A percentile compares a stretch with the other conserved stretches of the same genome.
phyloP scores from a whole-genome alignment of 1,140 invertebrate species.

The Venustaconcha ellipsiformis region DNA sequence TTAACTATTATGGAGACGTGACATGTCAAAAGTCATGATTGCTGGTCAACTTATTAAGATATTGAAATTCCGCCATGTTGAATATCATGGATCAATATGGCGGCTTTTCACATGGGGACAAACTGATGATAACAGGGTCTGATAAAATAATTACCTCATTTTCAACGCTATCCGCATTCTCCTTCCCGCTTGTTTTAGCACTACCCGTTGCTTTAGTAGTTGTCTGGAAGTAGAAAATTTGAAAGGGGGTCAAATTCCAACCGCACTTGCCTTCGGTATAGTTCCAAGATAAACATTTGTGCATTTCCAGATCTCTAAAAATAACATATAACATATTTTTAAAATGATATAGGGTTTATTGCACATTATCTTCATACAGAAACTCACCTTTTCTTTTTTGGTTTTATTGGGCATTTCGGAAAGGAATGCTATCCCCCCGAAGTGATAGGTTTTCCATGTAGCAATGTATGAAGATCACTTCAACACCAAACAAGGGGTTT shows the following conservation, averaged over 20 bases:
- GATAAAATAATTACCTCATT: slow-evolving; percentile 64
- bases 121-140: neutral
- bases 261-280: neutral
- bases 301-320: too few species aligned
- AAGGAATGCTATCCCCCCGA: slow-evolving; percentile 44
- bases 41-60: too few species aligned
- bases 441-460: slow-evolving; percentile 44
- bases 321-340: too few species aligned
- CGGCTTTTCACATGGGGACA: slow-evolving; percentile 29
- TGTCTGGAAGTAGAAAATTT: slow-evolving; percentile 67
- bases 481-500: slow-evolving; percentile 57
- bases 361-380: slow-evolving; percentile 1
- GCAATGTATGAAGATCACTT: slow-evolving; percentile 48
- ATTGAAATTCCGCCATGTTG: slow-evolving; percentile 55
- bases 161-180: slow-evolving; percentile 68
- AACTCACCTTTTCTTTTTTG: slow-evolving; percentile 71
- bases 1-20: too few species aligned
- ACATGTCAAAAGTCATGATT: too few species aligned
- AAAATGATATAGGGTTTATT: neutral
- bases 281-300: slow-evolving; percentile 6
- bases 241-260: neutral
- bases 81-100: slow-evolving; percentile 52
- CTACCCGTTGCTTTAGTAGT: slow-evolving; percentile 69
- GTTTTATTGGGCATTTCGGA: slow-evolving; percentile 69
- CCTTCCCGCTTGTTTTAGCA: slow-evolving; percentile 70